phyloP scores from a whole-genome alignment of 2,888 invertebrate species.

The Tenodera sinensis region DNA sequence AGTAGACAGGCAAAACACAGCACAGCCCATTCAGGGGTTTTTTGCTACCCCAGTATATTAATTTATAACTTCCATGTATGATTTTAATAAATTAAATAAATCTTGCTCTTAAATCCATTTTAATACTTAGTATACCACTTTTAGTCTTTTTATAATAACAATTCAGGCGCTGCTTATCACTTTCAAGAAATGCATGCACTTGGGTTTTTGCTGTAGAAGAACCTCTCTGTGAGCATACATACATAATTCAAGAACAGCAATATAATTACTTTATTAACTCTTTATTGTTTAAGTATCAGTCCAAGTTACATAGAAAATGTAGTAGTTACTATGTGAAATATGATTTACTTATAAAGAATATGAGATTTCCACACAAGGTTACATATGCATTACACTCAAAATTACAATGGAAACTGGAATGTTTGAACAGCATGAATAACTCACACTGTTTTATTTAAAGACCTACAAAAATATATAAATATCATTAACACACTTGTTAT shows the following conservation, averaged over 20 bases:
- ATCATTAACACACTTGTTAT: background rate
- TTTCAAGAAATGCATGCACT: background rate
- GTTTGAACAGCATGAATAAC: background rate
- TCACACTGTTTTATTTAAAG: background rate
- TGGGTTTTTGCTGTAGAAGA: background rate
- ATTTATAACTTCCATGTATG: too few relatives aligned
- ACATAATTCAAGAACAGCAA: background rate
- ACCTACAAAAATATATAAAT: slow-evolving; percentile 16
- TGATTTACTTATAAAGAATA: background rate
- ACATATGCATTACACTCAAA: background rate
- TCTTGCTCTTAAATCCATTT: too few relatives aligned
- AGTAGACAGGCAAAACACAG: too few relatives aligned
- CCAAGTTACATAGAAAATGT: background rate
- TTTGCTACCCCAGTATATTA: too few relatives aligned
- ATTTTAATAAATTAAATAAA: too few relatives aligned
- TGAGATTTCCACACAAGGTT: background rate
- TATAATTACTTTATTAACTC: background rate
- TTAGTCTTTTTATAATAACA: too few relatives aligned
- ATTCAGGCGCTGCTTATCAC: background rate
- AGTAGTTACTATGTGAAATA: background rate
- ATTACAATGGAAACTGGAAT: background rate
- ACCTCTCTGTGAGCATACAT: background rate
- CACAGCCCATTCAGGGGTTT: too few relatives aligned
- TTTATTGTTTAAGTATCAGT: background rate
- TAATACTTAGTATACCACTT: too few relatives aligned